Evolutionary conservation across 1,140 invertebrate species (phyloP), one percentile per base, ranked within the genome.

Genomic region (Drosophila seguyi): DNA sequence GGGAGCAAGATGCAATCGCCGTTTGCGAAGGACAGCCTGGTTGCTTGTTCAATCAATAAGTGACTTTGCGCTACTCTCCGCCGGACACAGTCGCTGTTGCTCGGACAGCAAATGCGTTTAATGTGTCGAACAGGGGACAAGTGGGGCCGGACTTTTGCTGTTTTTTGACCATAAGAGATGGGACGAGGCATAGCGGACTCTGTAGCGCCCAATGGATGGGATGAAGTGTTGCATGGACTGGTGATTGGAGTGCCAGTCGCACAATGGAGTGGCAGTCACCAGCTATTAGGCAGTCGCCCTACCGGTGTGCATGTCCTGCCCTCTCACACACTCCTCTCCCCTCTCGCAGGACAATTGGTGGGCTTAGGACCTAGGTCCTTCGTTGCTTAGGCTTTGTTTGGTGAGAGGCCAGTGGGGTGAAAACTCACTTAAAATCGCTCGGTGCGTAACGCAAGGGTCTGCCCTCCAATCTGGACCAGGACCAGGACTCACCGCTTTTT

Each of bases 391-490:
- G 62, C 73, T 62, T 84, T 88, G 84, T 88, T 87, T 87, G 76
- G 20, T 39, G 42, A 11, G 45, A n/a, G 45, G 22, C 7, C 45
- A 34, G 48, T 20, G 62, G 84, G 61, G 58, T 59, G 80, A 84
- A 85, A 80, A 90, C 82, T 88, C 85, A 77, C 80, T 87, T 80
- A 80, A 84, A 90, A 71, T 59, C 57, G 48, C 45, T 44, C 53
- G 41, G 50, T 58, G 57, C 52, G 31, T 52, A 62, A 38, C 55
- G 53, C 44, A 39, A n/a, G 41, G 41, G 39, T 56, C 74, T 18
- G n/a, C 10, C 41, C 34, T 53, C 16, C 55, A 42, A 67, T 68
- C 38, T 68, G 29, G 29, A 29, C 60, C 11, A 45, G 42, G n/a
- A 18, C 59, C 47, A 42, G 48, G 31, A 16, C 44, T 50, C 58